Conservation (phyloP, 2,113 vertebrate species). For the Rhinoderma darwinii region DNA sequence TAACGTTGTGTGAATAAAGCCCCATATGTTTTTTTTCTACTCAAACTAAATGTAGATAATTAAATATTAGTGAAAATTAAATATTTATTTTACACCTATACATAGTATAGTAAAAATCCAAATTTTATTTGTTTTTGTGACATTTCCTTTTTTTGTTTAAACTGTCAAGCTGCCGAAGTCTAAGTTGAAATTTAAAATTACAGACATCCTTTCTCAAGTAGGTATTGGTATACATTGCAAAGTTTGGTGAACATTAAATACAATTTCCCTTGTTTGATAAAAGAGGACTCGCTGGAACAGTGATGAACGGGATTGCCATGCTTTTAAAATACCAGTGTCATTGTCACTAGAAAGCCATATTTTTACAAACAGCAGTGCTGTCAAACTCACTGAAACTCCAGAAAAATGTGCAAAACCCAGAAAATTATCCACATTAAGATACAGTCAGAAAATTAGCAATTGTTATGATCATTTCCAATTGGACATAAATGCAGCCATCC, state of each 20-base stretch:
- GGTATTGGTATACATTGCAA: background rate
- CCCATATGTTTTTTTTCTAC: too few relatives aligned
- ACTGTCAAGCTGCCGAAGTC: background rate
- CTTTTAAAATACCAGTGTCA: background rate
- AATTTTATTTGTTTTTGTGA: background rate
- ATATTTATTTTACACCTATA: too few relatives aligned
- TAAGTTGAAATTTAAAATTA: background rate
- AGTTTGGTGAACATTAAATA: background rate
- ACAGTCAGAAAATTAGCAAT: conserved; percentile 8
- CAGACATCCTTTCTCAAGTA: background rate
- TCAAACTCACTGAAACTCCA: background rate
- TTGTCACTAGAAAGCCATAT: conserved; percentile 3
- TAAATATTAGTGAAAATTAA: too few relatives aligned
- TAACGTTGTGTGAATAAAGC: too few relatives aligned
- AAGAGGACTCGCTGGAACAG: background rate
- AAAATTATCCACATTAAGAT: background rate
- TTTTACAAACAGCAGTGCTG: background rate
- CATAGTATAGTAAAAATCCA: too few relatives aligned
- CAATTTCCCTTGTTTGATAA: background rate
- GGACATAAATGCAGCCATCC: background rate
- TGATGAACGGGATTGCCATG: background rate
- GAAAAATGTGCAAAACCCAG: background rate
- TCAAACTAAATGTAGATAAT: too few relatives aligned
- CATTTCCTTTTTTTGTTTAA: background rate
- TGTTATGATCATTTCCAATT: background rate